Percentiles rank a stretch among this genome's conserved stretches.
phyloP scores from a whole-genome alignment of 2,113 vertebrate species.

The Grantiella picta region DNA sequence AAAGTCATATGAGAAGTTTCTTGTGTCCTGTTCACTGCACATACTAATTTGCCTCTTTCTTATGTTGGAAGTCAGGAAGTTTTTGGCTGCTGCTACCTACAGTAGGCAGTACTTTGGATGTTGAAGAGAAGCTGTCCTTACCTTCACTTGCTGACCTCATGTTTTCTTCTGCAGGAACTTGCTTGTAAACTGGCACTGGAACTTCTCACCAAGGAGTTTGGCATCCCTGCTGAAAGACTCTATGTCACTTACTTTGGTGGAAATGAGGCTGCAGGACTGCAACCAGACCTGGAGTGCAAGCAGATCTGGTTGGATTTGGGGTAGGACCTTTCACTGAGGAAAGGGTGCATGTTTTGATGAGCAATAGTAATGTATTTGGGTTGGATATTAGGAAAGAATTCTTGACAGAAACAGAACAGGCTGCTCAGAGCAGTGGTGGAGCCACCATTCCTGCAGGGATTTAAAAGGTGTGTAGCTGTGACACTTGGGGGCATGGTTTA shows the following conservation, averaged over 20 bases:
- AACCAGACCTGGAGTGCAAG: conserved; percentile 94
- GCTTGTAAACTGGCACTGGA: conserved; percentile 95
- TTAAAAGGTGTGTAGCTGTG: neutral
- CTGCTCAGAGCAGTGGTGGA: neutral
- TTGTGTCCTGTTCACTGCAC: neutral
- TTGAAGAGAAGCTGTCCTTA: neutral
- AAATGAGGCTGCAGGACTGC: conserved; percentile 83
- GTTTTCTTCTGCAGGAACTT: conserved; percentile 77
- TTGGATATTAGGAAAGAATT: neutral
- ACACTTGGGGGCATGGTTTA: neutral
- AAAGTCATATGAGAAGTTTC: neutral
- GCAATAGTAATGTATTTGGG: neutral
- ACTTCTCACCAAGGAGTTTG: conserved; percentile 91
- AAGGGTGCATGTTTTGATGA: neutral
- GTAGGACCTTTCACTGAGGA: conserved; percentile 65
- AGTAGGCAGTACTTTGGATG: neutral
- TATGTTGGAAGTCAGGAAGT: neutral
- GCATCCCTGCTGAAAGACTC: conserved; percentile 91
- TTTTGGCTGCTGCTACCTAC: neutral
- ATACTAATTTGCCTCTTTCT: neutral
- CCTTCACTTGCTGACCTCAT: neutral
- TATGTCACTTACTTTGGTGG: conserved; percentile 98
- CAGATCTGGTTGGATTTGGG: conserved; percentile 97
- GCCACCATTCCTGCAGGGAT: neutral
- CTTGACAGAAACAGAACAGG: neutral